Evolutionary conservation across 2,113 vertebrate species (phyloP), one percentile per base, ranked within the genome.

Genomic region (Hippocampus comes): DNA sequence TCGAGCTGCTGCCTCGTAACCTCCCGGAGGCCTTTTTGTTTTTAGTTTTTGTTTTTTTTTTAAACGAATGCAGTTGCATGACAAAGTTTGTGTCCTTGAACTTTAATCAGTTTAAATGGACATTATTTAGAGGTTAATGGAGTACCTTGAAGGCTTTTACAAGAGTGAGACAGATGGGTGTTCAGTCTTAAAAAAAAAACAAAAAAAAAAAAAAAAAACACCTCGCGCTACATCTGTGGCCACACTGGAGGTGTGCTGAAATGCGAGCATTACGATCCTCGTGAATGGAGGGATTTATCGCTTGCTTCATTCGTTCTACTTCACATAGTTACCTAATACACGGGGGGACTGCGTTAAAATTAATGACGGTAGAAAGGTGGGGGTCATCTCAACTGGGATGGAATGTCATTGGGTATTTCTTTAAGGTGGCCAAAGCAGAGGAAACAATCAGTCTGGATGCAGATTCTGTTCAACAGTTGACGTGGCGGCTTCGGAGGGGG

Each of bases 81-180:
- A 27, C 59, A 34, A 61, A 30, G 59, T 61, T 61, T 61, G 27
- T 61, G 27, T 61, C 59, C 59, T 61, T 61, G 59, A 61, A 61
- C 59, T 61, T 61, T 61, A 61, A 61, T 61, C 59, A 9, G 14
- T 61, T 61, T 61, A 18, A 61, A 38, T 61, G 59, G 59, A 61
- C 59, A 61, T 34, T 61, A 61, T 61, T 61, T 61, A 6, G 6
- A 61, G 59, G 59, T 61, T 61, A 38, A 61, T 61, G 59, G 59
- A 61, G 59, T 9, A 61, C 59, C 59, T 61, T 15, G 2, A 61
- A 61, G 27, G 59, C 27, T 61, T 61, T 61, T 61, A 61, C 27
- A 61, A 34, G 59, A 18, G 14, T 30, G 59, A 61, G 27, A 61
- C 59, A 61, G 59, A 61, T 61, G 59, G 59, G 9, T 15, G 17